Evolutionary conservation across 2,888 invertebrate genomes (phyloP).

Genomic region (Heliconius aoede): DNA sequence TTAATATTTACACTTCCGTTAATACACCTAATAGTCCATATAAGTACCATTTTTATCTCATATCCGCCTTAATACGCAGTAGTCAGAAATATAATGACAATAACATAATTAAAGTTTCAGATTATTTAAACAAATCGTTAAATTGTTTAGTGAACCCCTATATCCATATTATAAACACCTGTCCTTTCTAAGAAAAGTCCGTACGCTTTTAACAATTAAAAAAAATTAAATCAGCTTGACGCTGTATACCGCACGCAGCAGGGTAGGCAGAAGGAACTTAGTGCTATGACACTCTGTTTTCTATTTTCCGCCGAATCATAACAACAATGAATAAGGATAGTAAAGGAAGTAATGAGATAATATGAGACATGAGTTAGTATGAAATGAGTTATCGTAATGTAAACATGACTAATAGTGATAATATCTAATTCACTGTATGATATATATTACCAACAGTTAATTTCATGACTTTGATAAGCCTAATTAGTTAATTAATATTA

Average conservation of each 20-base stretch:
- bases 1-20: too few relatives aligned
- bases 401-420: slow-evolving; percentile 35
- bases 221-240: too few relatives aligned
- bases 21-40: too few relatives aligned
- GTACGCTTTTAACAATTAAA: neutral
- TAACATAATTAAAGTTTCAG: neutral
- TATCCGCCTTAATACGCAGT: neutral
- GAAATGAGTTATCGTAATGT: slow-evolving; percentile 38
- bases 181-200: slow-evolving; percentile 4
- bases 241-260: too few relatives aligned
- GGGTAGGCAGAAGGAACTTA: too few relatives aligned
- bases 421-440: slow-evolving; percentile 32
- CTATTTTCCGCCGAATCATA: too few relatives aligned
- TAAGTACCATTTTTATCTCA: neutral
- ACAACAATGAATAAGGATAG: slow-evolving; percentile 38
- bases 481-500: neutral
- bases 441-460: neutral
- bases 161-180: neutral
- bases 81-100: neutral
- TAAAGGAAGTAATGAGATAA: slow-evolving; percentile 53
- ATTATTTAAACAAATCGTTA: neutral
- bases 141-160: slow-evolving; percentile 4
- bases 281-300: too few relatives aligned
- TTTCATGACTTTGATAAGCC: neutral
- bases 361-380: slow-evolving; percentile 52